Conservation (phyloP, 2,797 vertebrate species). For the Diceros bicornis region DNA sequence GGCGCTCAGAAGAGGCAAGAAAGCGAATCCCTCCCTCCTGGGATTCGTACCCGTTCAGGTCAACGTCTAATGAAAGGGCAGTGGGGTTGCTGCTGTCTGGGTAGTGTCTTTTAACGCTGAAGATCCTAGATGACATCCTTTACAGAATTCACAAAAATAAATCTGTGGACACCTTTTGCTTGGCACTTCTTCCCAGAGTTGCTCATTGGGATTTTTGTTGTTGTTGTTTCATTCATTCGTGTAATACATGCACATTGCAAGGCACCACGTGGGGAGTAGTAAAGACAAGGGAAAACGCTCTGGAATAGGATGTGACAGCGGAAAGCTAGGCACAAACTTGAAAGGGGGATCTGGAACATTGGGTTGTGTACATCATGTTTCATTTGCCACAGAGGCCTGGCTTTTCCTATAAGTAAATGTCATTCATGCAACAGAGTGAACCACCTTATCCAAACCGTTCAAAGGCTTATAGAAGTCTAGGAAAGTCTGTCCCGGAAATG, state of each 20-base stretch:
- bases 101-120: neutral
- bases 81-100: neutral
- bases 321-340: neutral
- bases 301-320: neutral
- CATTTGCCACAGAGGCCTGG: slow-evolving; percentile 8
- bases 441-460: neutral
- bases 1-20: neutral
- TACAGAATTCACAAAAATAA: neutral
- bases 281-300: neutral
- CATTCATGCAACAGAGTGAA: neutral
- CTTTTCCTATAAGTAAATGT: slow-evolving; percentile 41
- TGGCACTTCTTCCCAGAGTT: neutral
- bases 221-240: neutral
- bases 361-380: neutral
- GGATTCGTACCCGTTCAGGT: neutral
- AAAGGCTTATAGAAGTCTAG: neutral
- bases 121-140: neutral
- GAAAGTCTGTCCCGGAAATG: neutral
- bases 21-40: neutral
- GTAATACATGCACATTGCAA: neutral
- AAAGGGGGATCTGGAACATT: neutral
- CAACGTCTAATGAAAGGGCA: neutral
- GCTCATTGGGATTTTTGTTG: neutral
- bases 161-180: neutral
- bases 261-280: neutral